A percentile compares a stretch with the other conserved stretches of the same genome.
These are phyloP conservation scores for Alosa alosa DNA, from an alignment of 2,113 vertebrate species.

Conservation along the genomic window DNA sequence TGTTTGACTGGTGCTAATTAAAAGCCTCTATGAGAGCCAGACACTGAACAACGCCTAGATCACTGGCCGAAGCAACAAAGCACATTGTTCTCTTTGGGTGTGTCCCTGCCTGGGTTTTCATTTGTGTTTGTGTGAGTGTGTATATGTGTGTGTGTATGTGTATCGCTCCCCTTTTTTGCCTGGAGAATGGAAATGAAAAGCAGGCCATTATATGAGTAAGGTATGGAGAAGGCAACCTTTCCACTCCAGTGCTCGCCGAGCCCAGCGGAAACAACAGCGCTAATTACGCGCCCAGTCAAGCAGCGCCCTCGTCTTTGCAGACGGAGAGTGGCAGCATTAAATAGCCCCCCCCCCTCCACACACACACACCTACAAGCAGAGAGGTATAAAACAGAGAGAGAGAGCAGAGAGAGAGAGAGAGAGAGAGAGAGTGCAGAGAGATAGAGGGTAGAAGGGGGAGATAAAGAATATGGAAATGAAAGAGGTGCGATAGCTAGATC, in stretches of 20 bases:
- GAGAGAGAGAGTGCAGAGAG: neutral
- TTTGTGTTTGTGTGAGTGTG: neutral
- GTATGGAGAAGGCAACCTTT: neutral
- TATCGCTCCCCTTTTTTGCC: neutral
- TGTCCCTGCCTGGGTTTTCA: neutral
- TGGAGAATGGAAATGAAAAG: neutral
- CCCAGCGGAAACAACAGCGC: neutral
- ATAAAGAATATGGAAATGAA: too few species aligned
- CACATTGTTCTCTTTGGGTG: neutral
- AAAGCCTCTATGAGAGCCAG: neutral
- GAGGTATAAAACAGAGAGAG: too few species aligned
- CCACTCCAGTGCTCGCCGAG: neutral
- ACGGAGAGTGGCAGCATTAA: neutral
- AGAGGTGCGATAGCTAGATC: too few species aligned
- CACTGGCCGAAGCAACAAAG: neutral
- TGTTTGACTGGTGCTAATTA: neutral
- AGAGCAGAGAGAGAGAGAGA: neutral
- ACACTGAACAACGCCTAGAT: neutral
- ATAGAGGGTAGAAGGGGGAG: neutral
- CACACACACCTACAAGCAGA: neutral
- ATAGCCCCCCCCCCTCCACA: neutral
- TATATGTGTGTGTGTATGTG: neutral
- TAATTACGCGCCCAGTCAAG: neutral
- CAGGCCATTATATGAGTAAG: neutral
- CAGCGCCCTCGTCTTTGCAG: neutral